Base-by-base conservation (phyloP, 2,888 invertebrate genomes). In the Biston betularia region DNA sequence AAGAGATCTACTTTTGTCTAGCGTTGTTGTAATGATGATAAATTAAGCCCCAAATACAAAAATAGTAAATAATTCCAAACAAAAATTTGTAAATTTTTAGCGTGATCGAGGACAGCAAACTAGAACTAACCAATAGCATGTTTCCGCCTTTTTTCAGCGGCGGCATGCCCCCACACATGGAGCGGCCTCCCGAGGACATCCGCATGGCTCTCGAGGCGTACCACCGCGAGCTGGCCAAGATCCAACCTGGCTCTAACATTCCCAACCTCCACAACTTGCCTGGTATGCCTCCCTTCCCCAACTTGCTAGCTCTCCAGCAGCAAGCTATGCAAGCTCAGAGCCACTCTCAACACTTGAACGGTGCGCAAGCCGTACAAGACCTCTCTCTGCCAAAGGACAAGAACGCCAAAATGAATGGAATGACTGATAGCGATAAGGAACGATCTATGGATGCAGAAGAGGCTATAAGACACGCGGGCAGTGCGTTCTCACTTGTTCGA, bases 151-250 rank as follows among this genome's bases (percentile, higher is more conserved):
- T 97, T 95, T 96, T 98, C 92, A 97, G 97, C 83, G 95, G 96
- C 77, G 95, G 95, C 62, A 94, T 95, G 85, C 94, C 95, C 77
- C 95, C 95, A 61, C 94, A 95, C 78, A 95, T 94, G 90, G 93
- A 93, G 78, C 83, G 94, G 72, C 93, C 93, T 61, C 93, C 97
- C n/a, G 98, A 98, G 78, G 98, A 98, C 80, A 97, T 98, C 81
- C 96, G 98, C 49, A 94, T 98, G 94, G 98, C 98, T 11, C 90
- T 98, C 52, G 98, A 98, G 82, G 97, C 98, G 35, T 98, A 98
- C 92, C 98, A 98, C 86, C 96, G 98, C 72, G 99, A 99, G 89
- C 95, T 99, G 72, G 97, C 97, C 81, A 98, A 98, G 88, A 94
- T 99, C 74, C 98, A 97, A 83, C 96, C 95, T 10, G 95, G 95